Evolutionary conservation across 2,888 invertebrate genomes (phyloP), one percentile per base, ranked within the genome.

Genomic region (Ferrisia virgata): DNA sequence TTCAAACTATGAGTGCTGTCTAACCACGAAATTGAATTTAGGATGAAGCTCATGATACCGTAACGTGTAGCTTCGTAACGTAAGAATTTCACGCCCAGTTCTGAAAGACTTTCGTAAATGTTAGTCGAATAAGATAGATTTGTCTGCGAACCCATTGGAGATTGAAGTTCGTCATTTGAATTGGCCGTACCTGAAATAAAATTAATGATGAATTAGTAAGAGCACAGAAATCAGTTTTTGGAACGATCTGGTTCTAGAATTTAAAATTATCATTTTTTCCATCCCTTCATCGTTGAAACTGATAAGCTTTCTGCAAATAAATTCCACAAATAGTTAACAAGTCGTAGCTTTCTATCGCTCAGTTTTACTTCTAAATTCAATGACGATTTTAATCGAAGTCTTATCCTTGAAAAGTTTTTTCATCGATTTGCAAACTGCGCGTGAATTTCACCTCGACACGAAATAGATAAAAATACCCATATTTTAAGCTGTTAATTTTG

Each of bases 1-100:
- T 94, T 95, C 86, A 94, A 90, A 86, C 95, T 95, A 31, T 94
- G 92, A 80, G 92, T 92, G 85, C 96, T 94, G 89, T 97, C 97
- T 87, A 93, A 93, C 96, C 97, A 97, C 0, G 85, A 85, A n/a
- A 86, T 76, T 33, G 84, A 83, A 36, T 40, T 80, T 28, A 85
- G 84, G 64, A 86, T 84, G 79, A 85, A 85, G 64, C 79, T 82
- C 1, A 85, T 72, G 18, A 86, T 85, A 15, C 85, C 91, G 86
- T 92, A 92, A 86, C 92, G 92, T 4, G 93, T 93, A 15, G 90
- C 89, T 22, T 91, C 92, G 87, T 91, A 92, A 22, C 92, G 90
- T 85, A 96, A 89, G 86, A 95, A 90, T 79, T 94, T 91, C 78
- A 92, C 91, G 43, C 96, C 97, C 85, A 96, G 90, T 88, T 96